Evolutionary conservation across 2,797 vertebrate species (phyloP), one percentile per base, ranked within the genome.

Genomic region (Phaenicophaeus curvirostris): DNA sequence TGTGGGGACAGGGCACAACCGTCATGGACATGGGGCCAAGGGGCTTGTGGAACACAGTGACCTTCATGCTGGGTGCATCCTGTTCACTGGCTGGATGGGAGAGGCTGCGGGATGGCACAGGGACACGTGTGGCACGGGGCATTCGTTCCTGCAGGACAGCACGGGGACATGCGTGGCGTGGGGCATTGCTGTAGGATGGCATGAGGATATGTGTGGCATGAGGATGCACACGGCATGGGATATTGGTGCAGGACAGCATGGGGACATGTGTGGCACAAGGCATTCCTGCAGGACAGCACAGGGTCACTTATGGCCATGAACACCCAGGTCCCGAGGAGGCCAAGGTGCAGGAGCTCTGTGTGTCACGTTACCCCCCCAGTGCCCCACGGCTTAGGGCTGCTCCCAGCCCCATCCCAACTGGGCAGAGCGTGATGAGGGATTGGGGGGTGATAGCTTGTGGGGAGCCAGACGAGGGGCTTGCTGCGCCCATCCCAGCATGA

Each of bases 261-360:
- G 42, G 35, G 20, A 13, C 11, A 23, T 8, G 4, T 19, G 20
- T 21, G 37, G 48, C 8, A 66, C 13, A 24, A 44, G 18, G 24
- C 17, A 11, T 25, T 35, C 44, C 65, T 68, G 12, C 27, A 37
- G 66, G 8, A 8, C 9, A 39, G 16, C 6, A 18, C 25, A 31
- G 17, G 74, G 84, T 62, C 50, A 15, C 2, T 0, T 13, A 14
- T n/a, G 72, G 21, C 35, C 55, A 37, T 30, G 41, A 58, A 33
- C 37, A 55, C 21, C 44, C 72, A 44, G 16, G 9, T 28, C 44
- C 39, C 4, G 1, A 41, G 54, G 33, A 85, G 31, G 39, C 55
- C 0, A 0, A 73, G 31, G 41, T 9, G 10, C 58, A 37, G 59
- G 30, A 84, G 14, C 8, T 21, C 30, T 0, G 0, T 9, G 33